Conservation (phyloP, 1,140 invertebrate genomes). For the Calephelis virginiensis region DNA sequence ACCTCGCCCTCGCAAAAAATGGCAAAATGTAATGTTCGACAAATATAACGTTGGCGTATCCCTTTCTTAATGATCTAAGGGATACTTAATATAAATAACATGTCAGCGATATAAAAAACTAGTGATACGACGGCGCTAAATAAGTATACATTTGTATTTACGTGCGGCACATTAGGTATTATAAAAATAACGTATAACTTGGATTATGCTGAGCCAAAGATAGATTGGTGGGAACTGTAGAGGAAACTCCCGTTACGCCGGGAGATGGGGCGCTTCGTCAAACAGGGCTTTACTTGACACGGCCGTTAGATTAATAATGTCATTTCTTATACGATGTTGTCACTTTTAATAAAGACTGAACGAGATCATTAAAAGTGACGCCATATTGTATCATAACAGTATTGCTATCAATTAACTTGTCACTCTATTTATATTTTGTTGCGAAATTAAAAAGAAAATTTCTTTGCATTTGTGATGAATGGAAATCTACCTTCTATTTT, state of each 20-base stretch:
- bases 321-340: conserved; percentile 16
- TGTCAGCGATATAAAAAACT: no score
- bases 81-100: no score
- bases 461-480: background rate
- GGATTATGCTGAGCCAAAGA: conserved; percentile 58
- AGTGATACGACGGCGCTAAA: conserved; percentile 28
- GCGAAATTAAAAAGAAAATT: background rate
- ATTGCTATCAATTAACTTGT: conserved; percentile 13
- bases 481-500: no score
- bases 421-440: background rate
- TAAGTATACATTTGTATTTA: background rate
- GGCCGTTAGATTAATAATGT: conserved; percentile 13
- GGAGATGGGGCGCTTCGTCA: conserved; percentile 30
- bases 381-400: conserved; percentile 1
- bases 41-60: no score
- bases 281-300: conserved; percentile 23
- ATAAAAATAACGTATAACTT: conserved; percentile 59
- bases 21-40: no score
- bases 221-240: conserved; percentile 41
- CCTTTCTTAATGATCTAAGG: no score
- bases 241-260: background rate
- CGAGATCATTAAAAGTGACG: conserved; percentile 15
- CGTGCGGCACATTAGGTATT: conserved; percentile 23
- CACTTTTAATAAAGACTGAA: conserved; percentile 17
- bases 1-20: no score